Percentiles rank a stretch among this genome's conserved stretches.
Conservation (phyloP, 2,797 vertebrate genomes). For the Myripristis murdjan region DNA sequence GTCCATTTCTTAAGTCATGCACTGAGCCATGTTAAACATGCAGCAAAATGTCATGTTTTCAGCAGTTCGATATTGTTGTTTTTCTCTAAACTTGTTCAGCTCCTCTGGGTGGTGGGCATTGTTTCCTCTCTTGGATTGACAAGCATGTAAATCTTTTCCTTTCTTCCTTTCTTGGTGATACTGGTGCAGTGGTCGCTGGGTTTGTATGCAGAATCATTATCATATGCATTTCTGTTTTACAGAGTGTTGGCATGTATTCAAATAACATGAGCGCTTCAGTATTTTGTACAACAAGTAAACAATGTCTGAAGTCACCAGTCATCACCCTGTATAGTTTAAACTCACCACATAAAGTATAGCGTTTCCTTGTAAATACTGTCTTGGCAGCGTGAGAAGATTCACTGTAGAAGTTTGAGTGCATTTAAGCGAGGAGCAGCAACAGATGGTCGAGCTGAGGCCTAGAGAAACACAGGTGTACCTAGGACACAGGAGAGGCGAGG, state of each 20-base stretch:
- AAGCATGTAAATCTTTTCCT: not conserved
- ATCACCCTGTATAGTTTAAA: not conserved
- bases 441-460: conserved; percentile 63
- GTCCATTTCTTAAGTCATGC: too few species aligned
- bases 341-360: not conserved
- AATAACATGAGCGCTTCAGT: not conserved
- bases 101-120: conserved; percentile 6
- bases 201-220: conserved; percentile 13
- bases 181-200: not conserved
- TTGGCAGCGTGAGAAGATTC: not conserved
- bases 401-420: not conserved
- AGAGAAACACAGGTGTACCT: conserved; percentile 53
- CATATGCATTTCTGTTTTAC: not conserved
- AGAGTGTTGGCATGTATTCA: not conserved
- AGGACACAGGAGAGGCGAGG: conserved; percentile 8
- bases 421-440: conserved; percentile 56
- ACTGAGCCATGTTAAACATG: too few species aligned
- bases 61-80: too few species aligned
- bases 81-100: not conserved
- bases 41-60: too few species aligned
- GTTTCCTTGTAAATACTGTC: conserved; percentile 4
- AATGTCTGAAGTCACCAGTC: conserved; percentile 7
- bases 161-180: conserved; percentile 4
- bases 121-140: not conserved
- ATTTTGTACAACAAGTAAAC: conserved; percentile 22